Conservation (phyloP, 2,797 vertebrate species). For the Anabacerthia variegaticeps region DNA sequence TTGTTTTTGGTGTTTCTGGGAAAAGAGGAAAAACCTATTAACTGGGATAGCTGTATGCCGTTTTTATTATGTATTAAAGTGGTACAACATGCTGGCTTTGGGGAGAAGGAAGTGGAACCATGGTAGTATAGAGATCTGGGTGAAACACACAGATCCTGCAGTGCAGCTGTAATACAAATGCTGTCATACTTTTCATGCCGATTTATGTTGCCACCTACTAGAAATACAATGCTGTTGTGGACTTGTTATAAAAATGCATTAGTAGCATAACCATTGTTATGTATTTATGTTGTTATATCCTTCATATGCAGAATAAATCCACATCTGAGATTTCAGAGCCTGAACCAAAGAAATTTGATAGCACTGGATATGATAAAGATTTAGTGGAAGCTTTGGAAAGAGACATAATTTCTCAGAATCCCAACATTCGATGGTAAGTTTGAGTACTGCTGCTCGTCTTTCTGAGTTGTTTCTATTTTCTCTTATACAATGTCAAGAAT, state of each 20-base stretch:
- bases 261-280: background rate
- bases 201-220: background rate
- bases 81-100: background rate
- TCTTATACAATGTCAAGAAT: background rate
- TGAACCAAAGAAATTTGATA: constrained; percentile 92
- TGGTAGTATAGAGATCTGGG: background rate
- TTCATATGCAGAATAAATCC: constrained; percentile 74
- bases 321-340: constrained; percentile 84
- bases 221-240: background rate
- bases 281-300: background rate
- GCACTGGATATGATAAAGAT: constrained; percentile 93
- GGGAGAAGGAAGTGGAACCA: background rate
- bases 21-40: background rate
- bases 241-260: background rate
- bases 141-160: background rate
- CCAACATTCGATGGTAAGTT: constrained; percentile 92
- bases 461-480: background rate
- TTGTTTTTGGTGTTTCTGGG: background rate
- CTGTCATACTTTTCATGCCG: background rate
- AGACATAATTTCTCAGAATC: constrained; percentile 98
- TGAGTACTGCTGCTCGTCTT: background rate
- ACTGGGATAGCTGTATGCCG: background rate
- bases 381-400: constrained; percentile 95
- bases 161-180: background rate
- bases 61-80: background rate